Evolutionary conservation across 2,797 vertebrate genomes (phyloP), one percentile per base, ranked within the genome.

Genomic region (Lacerta viridis): DNA sequence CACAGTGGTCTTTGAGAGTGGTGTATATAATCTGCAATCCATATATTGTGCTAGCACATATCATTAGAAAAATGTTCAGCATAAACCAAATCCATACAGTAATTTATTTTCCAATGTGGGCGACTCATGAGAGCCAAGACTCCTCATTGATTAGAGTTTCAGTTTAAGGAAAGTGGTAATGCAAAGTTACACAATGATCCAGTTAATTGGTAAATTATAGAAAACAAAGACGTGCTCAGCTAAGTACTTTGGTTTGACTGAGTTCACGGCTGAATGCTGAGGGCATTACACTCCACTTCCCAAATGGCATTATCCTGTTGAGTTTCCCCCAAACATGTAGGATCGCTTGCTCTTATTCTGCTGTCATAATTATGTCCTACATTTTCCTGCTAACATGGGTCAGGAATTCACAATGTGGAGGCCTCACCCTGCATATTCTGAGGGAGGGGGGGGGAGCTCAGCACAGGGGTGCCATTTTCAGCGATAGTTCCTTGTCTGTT

Each of bases 51-150:
- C n/a, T 80, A 75, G 80, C 80, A 43, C 20, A 36, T 74, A 80
- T 41, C 18, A 80, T 74, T 80, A 85, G 59, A 85, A 85, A 82
- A 75, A 89, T 81, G 69, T 85, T 85, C 27, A 68, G 76, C 17
- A 17, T 86, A 66, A 76, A 80, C 68, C 71, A 75, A 83, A 89
- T 85, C 71, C 13, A 81, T 81, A 55, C 50, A 41, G 25, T 81
- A 41, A 85, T 85, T 81, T 85, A 41, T 89, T 85, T 85, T 89
- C 61, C 69, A 55, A 20, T 55, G n/a, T 15, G 36, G 17, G 23
- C 7, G 36, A 55, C 10, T 61, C 46, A 27, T 15, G n/a, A 59
- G 8, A 76, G 59, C 25, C 43, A 66, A 23, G 41, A 25, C 55
- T 82, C 17, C 6, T 81, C 87, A 83, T 77, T 75, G 41, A 81